Evolutionary conservation across 2,888 invertebrate species (phyloP), one percentile per base, ranked within the genome.

Genomic region (Anorthoa munda): DNA sequence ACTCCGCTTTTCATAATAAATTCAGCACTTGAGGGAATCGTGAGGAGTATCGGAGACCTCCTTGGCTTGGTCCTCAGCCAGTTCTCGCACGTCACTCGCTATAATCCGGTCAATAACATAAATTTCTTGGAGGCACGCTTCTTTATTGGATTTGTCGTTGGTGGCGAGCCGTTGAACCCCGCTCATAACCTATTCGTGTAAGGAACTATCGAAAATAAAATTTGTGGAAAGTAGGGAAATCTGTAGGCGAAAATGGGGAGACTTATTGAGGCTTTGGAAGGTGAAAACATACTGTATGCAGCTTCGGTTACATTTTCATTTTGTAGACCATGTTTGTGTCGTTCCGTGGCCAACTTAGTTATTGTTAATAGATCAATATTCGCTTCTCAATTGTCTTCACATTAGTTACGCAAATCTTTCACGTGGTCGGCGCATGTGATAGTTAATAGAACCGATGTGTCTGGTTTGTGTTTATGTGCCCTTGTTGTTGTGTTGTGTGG

Each of bases 51-150:
- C 81, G 83, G 84, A 84, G 94, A 73, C 92, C 95, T 90, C 17
- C 39, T 39, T 87, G 83, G 60, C 64, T 85, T 94, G 94, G 95
- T 86, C 85, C 86, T 85, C 86, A 89, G 85, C 87, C 90, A 89
- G 90, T 90, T 92, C 92, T 93, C 92, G 89, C 93, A 93, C 93
- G 94, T 95, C 95, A 94, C 90, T 92, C 90, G 89, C 89, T 91
- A 94, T 95, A 95, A 95, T 94, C 93, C 93, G 95, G 94, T 94
- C 94, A 95, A 94, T 95, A 95, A 94, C 94, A 95, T 95, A 95
- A 94, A 95, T 95, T 95, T 95, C 91, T 94, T 91, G 88, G 90
- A 92, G 92, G 92, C 93, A 92, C 89, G 92, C 89, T 92, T 93
- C 95, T 94, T 94, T 95, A 95, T 95, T 95, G 94, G 93, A 94